Base-by-base conservation (phyloP, 2,797 vertebrate genomes). In the Lates japonicus region DNA sequence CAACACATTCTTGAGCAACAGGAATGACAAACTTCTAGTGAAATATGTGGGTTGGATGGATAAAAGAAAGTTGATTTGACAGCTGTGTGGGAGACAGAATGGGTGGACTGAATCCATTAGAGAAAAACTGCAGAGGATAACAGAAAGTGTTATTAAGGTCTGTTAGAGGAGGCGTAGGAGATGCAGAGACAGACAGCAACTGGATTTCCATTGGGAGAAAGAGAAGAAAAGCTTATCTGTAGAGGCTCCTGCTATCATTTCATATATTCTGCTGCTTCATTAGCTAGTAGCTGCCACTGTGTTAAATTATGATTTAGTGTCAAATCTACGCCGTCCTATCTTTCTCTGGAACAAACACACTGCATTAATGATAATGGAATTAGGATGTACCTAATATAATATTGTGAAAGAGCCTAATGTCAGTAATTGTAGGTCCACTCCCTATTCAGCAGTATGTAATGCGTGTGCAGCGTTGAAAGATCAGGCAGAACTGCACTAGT, bases 1-100 rank as follows among this genome's bases (percentile, higher is more conserved):
- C 76, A 75, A 83, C 85, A 89, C 62, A 85, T 86, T 88, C 76
- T 86, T 81, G 57, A 77, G 88, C 48, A 87, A 86, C 16, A 82
- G 46, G 74, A 90, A 89, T 80, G 81, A 80, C 78, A 85, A 75
- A 74, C 72, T n/a, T 73, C 33, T 67, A 13, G 7, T 58, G 39
- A 80, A 87, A 75, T 51, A 77, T 65, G 61, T 66, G 9, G 49
- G 17, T 11, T 68, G 66, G 52, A 20, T 59, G 63, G 76, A 78
- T 63, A 69, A 74, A 70, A 74, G 39, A 75, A 54, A 22, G 52
- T 19, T 39, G 46, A 75, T 76, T 63, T 35, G 67, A 60, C 31
- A 35, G n/a, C 48, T n/a, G 41, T 35, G 19, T 77, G 70, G 54
- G 76, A 65, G 63, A 62, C 25, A 48, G 12, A 46, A 35, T 31